These are phyloP conservation scores for Paradisaea rubra DNA, from an alignment of 2,113 vertebrate genomes.

Conservation along the genomic window DNA sequence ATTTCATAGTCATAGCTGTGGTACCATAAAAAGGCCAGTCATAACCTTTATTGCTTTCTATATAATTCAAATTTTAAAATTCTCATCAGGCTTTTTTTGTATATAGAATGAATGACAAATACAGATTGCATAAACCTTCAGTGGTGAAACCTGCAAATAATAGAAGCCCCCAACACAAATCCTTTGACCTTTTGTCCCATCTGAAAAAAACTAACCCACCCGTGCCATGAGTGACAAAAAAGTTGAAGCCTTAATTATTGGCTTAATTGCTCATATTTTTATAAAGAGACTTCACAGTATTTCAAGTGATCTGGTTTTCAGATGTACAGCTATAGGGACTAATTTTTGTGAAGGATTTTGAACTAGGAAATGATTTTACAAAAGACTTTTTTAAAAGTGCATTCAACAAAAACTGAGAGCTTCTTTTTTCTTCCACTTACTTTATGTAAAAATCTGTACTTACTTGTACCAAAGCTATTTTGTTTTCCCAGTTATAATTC, in stretches of 20 bases:
- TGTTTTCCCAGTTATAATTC: background rate
- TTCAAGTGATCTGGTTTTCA: background rate
- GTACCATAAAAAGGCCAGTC: background rate
- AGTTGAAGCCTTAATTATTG: background rate
- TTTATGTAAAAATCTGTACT: background rate
- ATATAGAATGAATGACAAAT: background rate
- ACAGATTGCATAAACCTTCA: background rate
- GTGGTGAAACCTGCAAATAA: background rate
- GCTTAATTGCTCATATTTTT: background rate
- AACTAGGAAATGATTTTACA: background rate
- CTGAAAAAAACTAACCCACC: background rate
- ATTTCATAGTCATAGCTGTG: background rate
- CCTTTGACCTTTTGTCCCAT: background rate
- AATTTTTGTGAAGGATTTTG: background rate
- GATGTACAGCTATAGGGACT: background rate
- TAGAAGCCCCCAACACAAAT: background rate
- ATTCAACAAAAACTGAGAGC: background rate
- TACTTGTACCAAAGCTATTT: background rate
- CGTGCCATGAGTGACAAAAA: background rate
- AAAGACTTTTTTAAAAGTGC: background rate
- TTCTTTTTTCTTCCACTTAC: background rate
- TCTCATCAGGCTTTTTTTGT: background rate
- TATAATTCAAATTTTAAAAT: background rate
- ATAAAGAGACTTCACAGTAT: background rate
- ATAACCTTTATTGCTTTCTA: background rate